Evolutionary conservation across 1,140 invertebrate genomes (phyloP).

Genomic region (Campodea augens): DNA sequence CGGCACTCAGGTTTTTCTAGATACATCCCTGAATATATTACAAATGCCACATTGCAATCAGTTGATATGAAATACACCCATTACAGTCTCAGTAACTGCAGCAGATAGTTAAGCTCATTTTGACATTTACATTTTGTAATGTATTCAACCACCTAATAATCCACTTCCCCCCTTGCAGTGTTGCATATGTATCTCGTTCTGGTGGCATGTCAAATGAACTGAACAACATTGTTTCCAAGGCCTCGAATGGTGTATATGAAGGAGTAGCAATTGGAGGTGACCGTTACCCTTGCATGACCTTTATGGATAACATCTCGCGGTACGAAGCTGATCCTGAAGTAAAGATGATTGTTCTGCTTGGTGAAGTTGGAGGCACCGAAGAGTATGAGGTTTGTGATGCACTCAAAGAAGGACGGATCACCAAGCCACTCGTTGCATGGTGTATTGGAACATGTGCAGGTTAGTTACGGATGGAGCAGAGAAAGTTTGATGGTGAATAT

Average conservation of each 20-base stretch:
- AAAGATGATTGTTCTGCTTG: conserved; percentile 83
- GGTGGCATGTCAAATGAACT: conserved; percentile 99
- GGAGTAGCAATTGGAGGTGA: conserved; percentile 99
- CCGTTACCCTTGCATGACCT: conserved; percentile 93
- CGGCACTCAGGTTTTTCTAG: no score
- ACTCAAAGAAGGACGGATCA: conserved; percentile 58
- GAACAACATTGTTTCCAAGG: conserved; percentile 94
- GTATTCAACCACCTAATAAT: no score
- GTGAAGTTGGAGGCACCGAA: conserved; percentile 97
- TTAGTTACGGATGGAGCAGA: conserved; percentile 16
- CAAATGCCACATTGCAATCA: no score
- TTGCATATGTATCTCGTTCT: conserved; percentile 94
- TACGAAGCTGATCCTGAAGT: conserved; percentile 46
- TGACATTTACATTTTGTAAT: no score
- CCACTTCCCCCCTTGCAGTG: conserved; percentile 34
- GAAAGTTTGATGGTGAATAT: no score
- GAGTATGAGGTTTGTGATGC: conserved; percentile 93
- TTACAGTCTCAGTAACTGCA: no score
- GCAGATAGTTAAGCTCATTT: no score
- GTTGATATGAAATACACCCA: no score
- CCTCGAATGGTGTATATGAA: conserved; percentile 93
- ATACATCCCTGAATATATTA: no score
- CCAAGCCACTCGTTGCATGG: conserved; percentile 93
- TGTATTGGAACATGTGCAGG: conserved; percentile 85
- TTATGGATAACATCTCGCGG: conserved; percentile 92